Conservation (phyloP, 2,888 invertebrate species). For the Sarcophaga rosellei region DNA sequence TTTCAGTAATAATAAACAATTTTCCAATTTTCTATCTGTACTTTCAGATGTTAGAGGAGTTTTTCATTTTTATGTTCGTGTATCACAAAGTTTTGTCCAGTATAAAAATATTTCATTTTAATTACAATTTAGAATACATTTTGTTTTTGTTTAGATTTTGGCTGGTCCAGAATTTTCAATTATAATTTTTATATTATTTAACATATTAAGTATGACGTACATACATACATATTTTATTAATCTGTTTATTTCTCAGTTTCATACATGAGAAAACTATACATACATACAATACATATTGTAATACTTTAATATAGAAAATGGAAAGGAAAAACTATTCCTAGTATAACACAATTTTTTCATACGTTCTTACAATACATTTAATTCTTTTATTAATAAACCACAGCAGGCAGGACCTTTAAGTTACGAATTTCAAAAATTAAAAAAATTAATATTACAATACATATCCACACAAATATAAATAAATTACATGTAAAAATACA, state of each 20-base stretch:
- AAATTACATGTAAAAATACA: neutral
- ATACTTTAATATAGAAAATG: neutral
- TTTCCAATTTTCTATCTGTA: slow-evolving; percentile 26
- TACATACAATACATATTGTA: too few relatives aligned
- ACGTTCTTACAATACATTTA: slow-evolving; percentile 13
- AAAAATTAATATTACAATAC: slow-evolving; percentile 1
- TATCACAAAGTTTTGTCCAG: slow-evolving; percentile 55
- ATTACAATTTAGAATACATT: slow-evolving; percentile 12
- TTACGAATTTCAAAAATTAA: slow-evolving; percentile 58
- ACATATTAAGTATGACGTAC: slow-evolving; percentile 5
- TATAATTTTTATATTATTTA: slow-evolving; percentile 7
- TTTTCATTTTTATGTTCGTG: slow-evolving; percentile 19
- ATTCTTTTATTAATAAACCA: slow-evolving; percentile 54
- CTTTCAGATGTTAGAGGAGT: slow-evolving; percentile 69
- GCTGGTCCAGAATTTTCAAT: slow-evolving; percentile 77
- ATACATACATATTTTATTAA: neutral
- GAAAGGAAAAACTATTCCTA: neutral
- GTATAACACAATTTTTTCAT: neutral
- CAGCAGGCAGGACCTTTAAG: slow-evolving; percentile 77
- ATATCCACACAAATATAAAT: slow-evolving; percentile 31
- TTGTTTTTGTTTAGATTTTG: slow-evolving; percentile 74
- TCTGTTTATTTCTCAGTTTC: too few relatives aligned
- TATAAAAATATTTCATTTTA: slow-evolving; percentile 49
- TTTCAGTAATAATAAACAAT: neutral
- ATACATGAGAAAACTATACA: too few relatives aligned